Base-by-base conservation (phyloP, 2,797 vertebrate species). In the Sternotherus odoratus region DNA sequence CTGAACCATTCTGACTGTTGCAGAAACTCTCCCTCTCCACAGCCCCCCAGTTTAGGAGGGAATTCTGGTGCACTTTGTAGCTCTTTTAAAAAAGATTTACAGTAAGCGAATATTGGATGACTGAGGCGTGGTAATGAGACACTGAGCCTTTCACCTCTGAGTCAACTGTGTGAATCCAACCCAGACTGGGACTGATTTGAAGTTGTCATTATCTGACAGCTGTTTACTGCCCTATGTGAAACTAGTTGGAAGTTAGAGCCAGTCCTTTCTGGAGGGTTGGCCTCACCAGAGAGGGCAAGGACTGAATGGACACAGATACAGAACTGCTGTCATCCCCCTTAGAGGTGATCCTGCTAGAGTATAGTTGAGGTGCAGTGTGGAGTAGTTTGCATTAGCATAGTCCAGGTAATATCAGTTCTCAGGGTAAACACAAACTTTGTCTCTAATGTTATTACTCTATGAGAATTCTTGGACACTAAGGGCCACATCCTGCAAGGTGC, bases 181-280 rank as follows among this genome's bases (percentile, higher is more conserved):
- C 94, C 33, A 19, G 69, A 90, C 77, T 91, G 84, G 78, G 75
- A 88, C 53, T 98, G 96, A 97, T 96, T 92, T 97, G 21, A 97
- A 94, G 81, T 95, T 90, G 90, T 91, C 85, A 91, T 94, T 92
- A 87, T 50, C 82, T 88, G 95, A 93, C 92, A 92, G 85, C 94
- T 96, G 94, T 72, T 75, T 92, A 88, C 91, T 94, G 83, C 89
- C 91, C 50, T 79, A 74, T 83, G 72, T 83, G 77, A 93, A 75
- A 6, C 77, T 88, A 94, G 77, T 17, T 82, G 83, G 49, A 92
- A 86, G 54, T 79, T 92, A 39, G 60, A 91, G 87, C 50, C 1
- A 0, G 60, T 24, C 63, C 63, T 88, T 87, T 79, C 56, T 83
- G 90, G 90, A 94, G 92, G 96, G 93, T 91, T 86, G 82, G 39